Conservation (phyloP, 2,113 vertebrate genomes). For the Corythaeola cristata region DNA sequence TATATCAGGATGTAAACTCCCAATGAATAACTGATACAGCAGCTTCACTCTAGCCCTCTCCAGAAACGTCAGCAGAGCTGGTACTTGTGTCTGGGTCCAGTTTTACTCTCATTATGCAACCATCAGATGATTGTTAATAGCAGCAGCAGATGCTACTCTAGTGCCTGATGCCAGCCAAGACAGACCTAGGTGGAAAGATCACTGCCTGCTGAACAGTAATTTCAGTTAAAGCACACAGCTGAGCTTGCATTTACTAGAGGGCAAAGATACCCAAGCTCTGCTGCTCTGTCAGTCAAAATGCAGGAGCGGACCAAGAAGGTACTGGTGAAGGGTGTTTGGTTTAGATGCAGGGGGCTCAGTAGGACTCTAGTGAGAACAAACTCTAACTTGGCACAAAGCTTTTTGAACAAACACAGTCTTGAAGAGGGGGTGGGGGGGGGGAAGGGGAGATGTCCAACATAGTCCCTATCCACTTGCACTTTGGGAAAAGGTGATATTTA, state of each 20-base stretch:
- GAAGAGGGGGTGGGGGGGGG: rapidly evolving
- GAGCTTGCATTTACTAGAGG: not conserved
- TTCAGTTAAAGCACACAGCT: not conserved
- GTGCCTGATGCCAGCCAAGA: not conserved
- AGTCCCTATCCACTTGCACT: not conserved
- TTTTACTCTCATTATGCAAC: not conserved
- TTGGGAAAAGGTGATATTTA: not conserved
- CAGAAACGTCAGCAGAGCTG: not conserved
- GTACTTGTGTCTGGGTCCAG: not conserved
- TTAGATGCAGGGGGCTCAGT: not conserved
- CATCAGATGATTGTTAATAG: not conserved
- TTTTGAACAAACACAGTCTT: not conserved
- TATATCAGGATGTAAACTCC: not conserved
- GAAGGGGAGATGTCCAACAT: rapidly evolving
- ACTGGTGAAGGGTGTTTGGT: not conserved
- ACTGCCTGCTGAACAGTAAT: no score
- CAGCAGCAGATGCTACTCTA: not conserved
- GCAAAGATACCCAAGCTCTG: not conserved
- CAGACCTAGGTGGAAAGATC: not conserved
- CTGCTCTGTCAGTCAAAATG: not conserved
- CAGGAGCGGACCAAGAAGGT: not conserved
- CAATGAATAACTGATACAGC: not conserved
- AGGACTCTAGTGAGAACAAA: not conserved
- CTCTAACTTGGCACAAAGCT: not conserved
- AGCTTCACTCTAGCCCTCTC: not conserved